Evolutionary conservation across 2,888 invertebrate species (phyloP).

Genomic region (Prosapia bicincta): DNA sequence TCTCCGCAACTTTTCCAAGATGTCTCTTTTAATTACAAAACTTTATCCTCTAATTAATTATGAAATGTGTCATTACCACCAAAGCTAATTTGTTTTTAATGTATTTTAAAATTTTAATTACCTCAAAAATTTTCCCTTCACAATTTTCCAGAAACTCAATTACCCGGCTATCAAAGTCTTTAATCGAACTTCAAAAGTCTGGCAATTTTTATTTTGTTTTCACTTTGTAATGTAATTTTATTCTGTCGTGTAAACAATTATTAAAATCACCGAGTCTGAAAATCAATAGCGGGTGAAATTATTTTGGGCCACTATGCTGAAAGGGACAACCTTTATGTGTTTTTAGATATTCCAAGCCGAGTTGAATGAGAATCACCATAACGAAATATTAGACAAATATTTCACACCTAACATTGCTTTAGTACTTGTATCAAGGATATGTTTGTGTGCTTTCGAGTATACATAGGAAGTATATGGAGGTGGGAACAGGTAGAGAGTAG

Average conservation of each 20-base stretch:
- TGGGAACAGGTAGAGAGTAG: too few species aligned
- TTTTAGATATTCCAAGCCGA: too few species aligned
- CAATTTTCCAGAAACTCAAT: not conserved
- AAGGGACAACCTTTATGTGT: too few species aligned
- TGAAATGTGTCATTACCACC: slow-evolving; percentile 2
- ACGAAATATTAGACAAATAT: too few species aligned
- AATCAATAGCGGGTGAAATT: too few species aligned
- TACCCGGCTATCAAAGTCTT: not conserved
- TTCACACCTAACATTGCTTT: too few species aligned
- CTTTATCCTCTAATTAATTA: slow-evolving; percentile 6
- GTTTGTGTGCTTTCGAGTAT: too few species aligned
- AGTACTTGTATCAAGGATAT: too few species aligned
- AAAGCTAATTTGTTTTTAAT: not conserved
- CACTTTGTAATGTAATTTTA: not conserved
- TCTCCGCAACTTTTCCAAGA: slow-evolving; percentile 10
- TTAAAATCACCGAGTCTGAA: not conserved
- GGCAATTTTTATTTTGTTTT: not conserved
- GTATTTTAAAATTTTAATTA: slow-evolving; percentile 2
- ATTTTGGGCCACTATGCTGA: too few species aligned
- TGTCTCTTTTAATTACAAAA: slow-evolving; percentile 22
- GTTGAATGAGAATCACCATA: too few species aligned
- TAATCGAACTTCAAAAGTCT: not conserved
- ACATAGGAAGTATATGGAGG: too few species aligned
- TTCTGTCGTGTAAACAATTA: not conserved
- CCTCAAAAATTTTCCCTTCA: not conserved